Conservation (phyloP, 2,113 vertebrate genomes). For the Alligator mississippiensis region DNA sequence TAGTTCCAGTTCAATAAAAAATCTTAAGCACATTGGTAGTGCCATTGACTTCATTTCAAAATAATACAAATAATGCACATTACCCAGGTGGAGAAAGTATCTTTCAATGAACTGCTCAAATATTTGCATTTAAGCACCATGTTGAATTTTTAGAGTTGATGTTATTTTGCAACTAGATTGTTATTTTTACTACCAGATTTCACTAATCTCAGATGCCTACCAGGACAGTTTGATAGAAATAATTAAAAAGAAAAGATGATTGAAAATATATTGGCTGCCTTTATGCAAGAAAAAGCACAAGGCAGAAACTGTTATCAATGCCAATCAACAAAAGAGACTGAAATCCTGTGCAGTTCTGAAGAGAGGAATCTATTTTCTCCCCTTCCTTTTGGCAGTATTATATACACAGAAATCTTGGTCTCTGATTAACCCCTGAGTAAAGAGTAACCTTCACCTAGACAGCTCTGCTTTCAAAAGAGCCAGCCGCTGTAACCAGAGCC, state of each 20-base stretch:
- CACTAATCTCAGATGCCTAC: background rate
- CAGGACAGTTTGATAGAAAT: background rate
- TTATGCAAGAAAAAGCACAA: constrained; percentile 48
- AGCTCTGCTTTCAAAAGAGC: constrained; percentile 84
- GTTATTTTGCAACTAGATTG: constrained; percentile 11
- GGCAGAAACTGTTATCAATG: constrained; percentile 66
- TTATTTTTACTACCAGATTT: background rate
- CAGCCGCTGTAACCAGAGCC: constrained; percentile 86
- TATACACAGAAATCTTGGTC: constrained; percentile 85
- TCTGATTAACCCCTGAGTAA: constrained; percentile 87
- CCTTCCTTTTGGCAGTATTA: constrained; percentile 73
- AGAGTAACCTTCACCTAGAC: constrained; percentile 84
- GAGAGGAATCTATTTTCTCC: constrained; percentile 79
- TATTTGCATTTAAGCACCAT: background rate
- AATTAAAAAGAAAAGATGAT: constrained; percentile 15
- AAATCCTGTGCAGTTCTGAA: constrained; percentile 76
- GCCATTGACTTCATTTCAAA: background rate
- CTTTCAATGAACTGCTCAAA: background rate
- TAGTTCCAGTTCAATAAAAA: background rate
- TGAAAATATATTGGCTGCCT: background rate
- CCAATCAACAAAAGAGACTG: constrained; percentile 80
- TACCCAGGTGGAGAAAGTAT: background rate
- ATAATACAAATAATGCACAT: background rate
- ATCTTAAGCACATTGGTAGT: background rate
- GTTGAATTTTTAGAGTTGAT: constrained; percentile 3